These are phyloP conservation scores for Falco biarmicus DNA, from an alignment of 2,797 vertebrate genomes.

Conservation along the genomic window DNA sequence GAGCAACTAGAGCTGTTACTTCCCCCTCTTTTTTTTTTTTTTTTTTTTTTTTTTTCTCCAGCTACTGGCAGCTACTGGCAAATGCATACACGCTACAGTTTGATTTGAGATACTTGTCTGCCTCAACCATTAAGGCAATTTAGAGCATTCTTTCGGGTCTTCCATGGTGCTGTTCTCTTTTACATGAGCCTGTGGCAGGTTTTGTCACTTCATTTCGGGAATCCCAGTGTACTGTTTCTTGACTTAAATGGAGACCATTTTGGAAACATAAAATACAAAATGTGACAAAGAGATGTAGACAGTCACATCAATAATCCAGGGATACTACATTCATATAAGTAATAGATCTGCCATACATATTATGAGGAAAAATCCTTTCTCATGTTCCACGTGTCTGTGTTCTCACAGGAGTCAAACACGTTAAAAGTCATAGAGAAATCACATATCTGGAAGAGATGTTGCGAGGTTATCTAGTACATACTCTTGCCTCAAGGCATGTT, in stretches of 20 bases:
- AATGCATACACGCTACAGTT: not conserved
- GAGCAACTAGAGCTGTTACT: constrained; percentile 4
- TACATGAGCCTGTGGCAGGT: not conserved
- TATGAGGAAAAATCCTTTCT: not conserved
- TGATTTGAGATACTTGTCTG: not conserved
- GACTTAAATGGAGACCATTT: not conserved
- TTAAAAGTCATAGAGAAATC: not conserved
- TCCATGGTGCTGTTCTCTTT: not conserved
- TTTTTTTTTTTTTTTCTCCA: not conserved
- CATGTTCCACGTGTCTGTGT: not conserved
- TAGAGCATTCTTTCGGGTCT: not conserved
- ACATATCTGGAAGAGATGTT: not conserved
- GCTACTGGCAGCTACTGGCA: constrained; percentile 9
- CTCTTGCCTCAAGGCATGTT: not conserved
- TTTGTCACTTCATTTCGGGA: not conserved
- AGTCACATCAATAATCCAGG: not conserved
- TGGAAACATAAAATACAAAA: not conserved
- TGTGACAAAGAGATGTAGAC: not conserved
- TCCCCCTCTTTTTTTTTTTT: not conserved
- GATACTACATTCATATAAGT: not conserved
- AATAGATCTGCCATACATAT: not conserved
- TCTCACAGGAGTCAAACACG: not conserved
- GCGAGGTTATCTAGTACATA: not conserved
- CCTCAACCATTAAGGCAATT: not conserved
- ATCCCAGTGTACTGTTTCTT: not conserved